A percentile compares a stretch with the other conserved stretches of the same genome.
Conservation (phyloP, 2,888 invertebrate genomes). For the Chironomus tentans region DNA sequence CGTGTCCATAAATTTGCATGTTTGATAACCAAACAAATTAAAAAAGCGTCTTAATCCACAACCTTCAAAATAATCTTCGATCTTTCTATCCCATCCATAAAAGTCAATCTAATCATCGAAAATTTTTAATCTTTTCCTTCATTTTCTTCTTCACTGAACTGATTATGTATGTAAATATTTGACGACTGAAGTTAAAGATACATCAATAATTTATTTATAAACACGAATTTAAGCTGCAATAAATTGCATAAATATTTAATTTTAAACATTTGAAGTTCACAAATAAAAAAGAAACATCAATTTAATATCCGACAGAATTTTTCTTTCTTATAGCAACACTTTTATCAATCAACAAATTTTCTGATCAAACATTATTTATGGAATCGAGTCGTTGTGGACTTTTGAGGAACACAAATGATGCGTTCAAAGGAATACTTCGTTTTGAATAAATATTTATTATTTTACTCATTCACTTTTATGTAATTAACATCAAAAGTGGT, state of each 20-base stretch:
- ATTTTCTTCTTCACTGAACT: background rate
- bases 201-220: background rate
- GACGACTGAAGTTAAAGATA: background rate
- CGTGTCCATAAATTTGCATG: no score
- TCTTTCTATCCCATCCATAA: no score
- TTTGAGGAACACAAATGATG: background rate
- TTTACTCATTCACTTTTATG: conserved; percentile 4
- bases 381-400: background rate
- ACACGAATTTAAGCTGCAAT: background rate
- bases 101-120: no score
- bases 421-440: background rate
- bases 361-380: background rate
- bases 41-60: no score
- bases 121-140: background rate
- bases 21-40: no score
- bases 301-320: background rate
- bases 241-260: background rate
- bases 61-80: no score
- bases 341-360: no score
- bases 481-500: conserved; percentile 23
- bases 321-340: background rate
- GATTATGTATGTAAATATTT: background rate
- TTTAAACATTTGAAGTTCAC: background rate
- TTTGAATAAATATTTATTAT: conserved; percentile 21
- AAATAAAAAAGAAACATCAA: no score